Base-by-base conservation (phyloP, 2,888 invertebrate genomes). In the Drymonia ruficornis region DNA sequence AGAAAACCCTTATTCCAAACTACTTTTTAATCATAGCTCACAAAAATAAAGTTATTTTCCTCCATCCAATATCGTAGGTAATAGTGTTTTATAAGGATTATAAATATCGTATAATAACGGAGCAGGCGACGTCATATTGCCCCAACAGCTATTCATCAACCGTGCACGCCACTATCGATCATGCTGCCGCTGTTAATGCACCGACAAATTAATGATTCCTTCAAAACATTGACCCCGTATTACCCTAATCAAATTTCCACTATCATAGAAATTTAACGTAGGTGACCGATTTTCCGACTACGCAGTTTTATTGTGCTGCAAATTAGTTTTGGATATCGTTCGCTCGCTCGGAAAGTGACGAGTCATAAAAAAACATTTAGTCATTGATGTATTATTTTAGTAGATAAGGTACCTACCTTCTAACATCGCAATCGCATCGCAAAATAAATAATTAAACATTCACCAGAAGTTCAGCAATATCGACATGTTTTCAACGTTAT, bases 121-220 rank as follows among this genome's bases (percentile, higher is more conserved):
- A 50, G 64, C 48, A 42, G 43, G 56, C 42, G 51, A 58, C 55
- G 53, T 66, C 61, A 72, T 62, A 67, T 52, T 58, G 65, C 67
- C 61, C 53, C 59, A 65, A 67, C 49, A 65, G 75, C 65, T 69
- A 83, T 84, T 83, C 79, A 82, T 86, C 84, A 84, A 81, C 80
- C 70, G 66, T 72, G 69, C 74, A 72, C 55, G 70, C 65, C 58
- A 68, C 74, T 70, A 83, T 85, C 84, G 80, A 83, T 83, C 84
- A 82, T 72, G 71, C 66, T 65, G 67, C 44, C 60, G 46, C 60
- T 63, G 71, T 79, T 81, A 81, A 85, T 83, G 82, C 82, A 83
- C 73, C 66, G 61, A 79, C 76, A 76, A 80, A 84, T 83, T 85
- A 84, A 85, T 82, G 86, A 79, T 78, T 77, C 76, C 70, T 77